Evolutionary conservation across 2,113 vertebrate genomes (phyloP).

Genomic region (Burhinus oedicnemus): DNA sequence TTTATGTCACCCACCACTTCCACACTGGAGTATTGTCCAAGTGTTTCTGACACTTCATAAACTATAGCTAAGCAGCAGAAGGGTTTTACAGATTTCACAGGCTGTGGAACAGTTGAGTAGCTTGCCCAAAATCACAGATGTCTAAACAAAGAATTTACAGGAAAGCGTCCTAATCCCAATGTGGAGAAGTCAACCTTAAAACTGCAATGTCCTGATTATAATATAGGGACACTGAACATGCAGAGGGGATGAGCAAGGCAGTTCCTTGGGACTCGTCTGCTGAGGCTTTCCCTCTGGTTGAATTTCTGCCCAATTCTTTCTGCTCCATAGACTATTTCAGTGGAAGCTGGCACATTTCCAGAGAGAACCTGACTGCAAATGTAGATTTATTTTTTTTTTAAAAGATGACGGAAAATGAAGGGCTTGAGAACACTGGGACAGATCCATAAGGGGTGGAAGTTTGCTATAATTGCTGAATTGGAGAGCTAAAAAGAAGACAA

Average conservation of each 20-base stretch:
- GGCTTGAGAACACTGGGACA: neutral
- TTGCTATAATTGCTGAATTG: neutral
- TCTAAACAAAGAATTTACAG: neutral
- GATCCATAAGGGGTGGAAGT: neutral
- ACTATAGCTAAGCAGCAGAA: neutral
- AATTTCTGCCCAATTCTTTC: neutral
- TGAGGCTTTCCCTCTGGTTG: neutral
- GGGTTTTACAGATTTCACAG: neutral
- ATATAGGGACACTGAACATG: neutral
- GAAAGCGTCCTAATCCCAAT: neutral
- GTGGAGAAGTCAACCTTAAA: neutral
- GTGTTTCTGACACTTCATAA: neutral
- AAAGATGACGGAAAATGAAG: neutral
- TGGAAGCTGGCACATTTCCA: neutral
- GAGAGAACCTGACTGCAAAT: neutral
- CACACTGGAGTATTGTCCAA: neutral
- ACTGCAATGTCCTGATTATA: rapidly evolving
- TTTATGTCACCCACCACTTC: neutral
- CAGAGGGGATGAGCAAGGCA: neutral
- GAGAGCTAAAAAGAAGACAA: neutral
- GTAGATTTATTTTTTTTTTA: neutral
- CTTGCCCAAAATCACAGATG: neutral
- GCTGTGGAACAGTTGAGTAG: neutral
- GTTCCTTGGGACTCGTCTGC: neutral
- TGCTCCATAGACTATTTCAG: neutral